Percentiles rank a stretch among this genome's conserved stretches.
phyloP scores from a whole-genome alignment of 2,113 vertebrate genomes.

The Cochlearius cochlearius region DNA sequence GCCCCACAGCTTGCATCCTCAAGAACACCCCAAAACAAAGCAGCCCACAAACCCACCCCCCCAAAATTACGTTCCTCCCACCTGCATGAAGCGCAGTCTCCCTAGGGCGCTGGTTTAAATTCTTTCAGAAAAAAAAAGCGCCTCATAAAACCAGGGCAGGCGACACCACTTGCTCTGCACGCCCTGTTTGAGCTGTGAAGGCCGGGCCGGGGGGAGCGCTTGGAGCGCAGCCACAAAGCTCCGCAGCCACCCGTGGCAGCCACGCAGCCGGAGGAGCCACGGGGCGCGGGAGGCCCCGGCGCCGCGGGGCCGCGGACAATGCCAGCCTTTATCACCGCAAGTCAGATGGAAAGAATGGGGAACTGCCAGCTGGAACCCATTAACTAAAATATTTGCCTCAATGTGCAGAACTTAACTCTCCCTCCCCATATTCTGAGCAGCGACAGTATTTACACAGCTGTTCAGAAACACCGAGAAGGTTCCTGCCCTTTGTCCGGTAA shows the following conservation, averaged over 20 bases:
- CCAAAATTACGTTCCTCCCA: accelerated
- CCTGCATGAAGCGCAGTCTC: accelerated
- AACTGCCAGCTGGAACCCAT: neutral
- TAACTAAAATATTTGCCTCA: neutral
- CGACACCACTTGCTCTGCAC: accelerated
- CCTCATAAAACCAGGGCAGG: accelerated
- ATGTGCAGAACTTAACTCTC: neutral
- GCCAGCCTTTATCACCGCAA: accelerated
- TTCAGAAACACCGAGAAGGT: neutral
- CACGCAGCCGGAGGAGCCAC: neutral
- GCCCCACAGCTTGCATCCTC: accelerated
- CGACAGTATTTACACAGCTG: slow-evolving; percentile 10
- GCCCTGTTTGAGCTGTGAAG: accelerated
- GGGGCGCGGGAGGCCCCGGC: neutral
- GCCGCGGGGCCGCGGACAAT: neutral
- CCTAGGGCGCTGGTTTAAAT: accelerated
- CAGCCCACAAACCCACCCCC: neutral
- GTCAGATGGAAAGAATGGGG: neutral
- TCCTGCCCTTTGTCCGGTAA: neutral
- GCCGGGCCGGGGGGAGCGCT: accelerated
- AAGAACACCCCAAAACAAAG: neutral
- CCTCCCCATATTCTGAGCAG: neutral
- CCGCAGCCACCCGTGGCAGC: neutral
- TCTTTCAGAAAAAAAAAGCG: too few species aligned
- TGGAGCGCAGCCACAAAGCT: neutral